Evolutionary conservation across 2,888 invertebrate genomes (phyloP).

Genomic region (Nycteola revayana): DNA sequence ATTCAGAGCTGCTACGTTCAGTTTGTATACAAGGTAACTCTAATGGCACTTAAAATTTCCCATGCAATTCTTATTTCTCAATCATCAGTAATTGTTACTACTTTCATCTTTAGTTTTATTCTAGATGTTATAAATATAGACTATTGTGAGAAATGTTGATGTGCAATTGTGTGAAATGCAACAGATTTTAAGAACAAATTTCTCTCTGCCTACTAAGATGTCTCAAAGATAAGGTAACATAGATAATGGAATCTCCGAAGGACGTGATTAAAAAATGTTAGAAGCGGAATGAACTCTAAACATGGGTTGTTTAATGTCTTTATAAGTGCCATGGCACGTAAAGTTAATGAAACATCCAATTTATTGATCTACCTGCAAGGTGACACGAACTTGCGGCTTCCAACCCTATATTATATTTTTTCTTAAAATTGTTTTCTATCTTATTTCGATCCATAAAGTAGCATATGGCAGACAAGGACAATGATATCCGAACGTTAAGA

Average conservation of each 20-base stretch:
- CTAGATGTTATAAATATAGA: too few relatives aligned
- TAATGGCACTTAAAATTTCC: slow-evolving; percentile 44
- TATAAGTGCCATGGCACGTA: slow-evolving; percentile 76
- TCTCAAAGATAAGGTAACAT: slow-evolving; percentile 42
- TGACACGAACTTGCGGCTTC: slow-evolving; percentile 66
- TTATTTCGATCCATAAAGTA: slow-evolving; percentile 30
- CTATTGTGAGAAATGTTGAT: too few relatives aligned
- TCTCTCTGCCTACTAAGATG: slow-evolving; percentile 31
- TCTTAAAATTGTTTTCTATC: slow-evolving; percentile 64
- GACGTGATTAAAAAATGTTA: slow-evolving; percentile 36
- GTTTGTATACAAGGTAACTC: slow-evolving; percentile 47
- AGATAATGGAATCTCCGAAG: slow-evolving; percentile 29
- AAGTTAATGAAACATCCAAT: slow-evolving; percentile 74
- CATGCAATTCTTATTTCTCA: too few relatives aligned
- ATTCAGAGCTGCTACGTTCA: slow-evolving; percentile 51
- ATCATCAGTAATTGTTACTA: too few relatives aligned
- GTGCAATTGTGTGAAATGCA: too few relatives aligned
- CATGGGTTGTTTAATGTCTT: slow-evolving; percentile 74
- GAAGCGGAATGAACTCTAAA: slow-evolving; percentile 49
- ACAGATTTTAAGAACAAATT: slow-evolving; percentile 6
- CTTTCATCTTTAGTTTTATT: too few relatives aligned
- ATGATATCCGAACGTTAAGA: slow-evolving; percentile 52
- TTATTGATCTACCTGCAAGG: slow-evolving; percentile 79
- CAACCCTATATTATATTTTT: slow-evolving; percentile 76
- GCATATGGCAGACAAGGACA: slow-evolving; percentile 39